A percentile compares a stretch with the other conserved stretches of the same genome.
Conservation (phyloP, 2,797 vertebrate genomes). For the Hoplostethus atlanticus region DNA sequence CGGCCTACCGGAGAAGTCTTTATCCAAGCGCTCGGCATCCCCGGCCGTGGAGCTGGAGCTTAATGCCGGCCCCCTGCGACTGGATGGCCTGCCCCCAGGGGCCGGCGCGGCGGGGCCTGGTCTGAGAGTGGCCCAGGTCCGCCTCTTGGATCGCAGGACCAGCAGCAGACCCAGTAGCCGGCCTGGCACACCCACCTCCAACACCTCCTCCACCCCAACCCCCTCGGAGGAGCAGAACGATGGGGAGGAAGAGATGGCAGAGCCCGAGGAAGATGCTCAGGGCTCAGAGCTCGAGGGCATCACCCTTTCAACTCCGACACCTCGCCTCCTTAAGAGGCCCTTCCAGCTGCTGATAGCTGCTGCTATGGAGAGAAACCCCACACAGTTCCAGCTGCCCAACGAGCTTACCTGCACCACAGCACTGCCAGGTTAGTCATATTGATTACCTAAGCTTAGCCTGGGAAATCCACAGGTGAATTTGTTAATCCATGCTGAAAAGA, state of each 20-base stretch:
- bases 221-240: constrained; percentile 96
- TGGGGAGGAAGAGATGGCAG: constrained; percentile 91
- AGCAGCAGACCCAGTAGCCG: constrained; percentile 94
- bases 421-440: constrained; percentile 88
- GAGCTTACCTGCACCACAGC: constrained; percentile 97
- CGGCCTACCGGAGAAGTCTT: constrained; percentile 89
- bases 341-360: constrained; percentile 98
- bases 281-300: constrained; percentile 89
- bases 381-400: constrained; percentile 97
- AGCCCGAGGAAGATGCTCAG: constrained; percentile 92
- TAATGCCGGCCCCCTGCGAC: constrained; percentile 72
- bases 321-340: constrained; percentile 91
- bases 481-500: too few species aligned
- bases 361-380: constrained; percentile 97
- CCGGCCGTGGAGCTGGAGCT: constrained; percentile 93
- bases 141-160: constrained; percentile 89
- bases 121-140: constrained; percentile 88
- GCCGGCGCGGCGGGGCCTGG: constrained; percentile 84
- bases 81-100: constrained; percentile 79
- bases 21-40: constrained; percentile 89
- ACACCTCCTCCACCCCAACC: constrained; percentile 92
- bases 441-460: neutral
- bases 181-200: constrained; percentile 95
- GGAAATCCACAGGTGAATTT: neutral
- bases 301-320: constrained; percentile 84